Conservation (phyloP, 64 coral and sea anemone genomes). For the Platygyra sinensis region DNA sequence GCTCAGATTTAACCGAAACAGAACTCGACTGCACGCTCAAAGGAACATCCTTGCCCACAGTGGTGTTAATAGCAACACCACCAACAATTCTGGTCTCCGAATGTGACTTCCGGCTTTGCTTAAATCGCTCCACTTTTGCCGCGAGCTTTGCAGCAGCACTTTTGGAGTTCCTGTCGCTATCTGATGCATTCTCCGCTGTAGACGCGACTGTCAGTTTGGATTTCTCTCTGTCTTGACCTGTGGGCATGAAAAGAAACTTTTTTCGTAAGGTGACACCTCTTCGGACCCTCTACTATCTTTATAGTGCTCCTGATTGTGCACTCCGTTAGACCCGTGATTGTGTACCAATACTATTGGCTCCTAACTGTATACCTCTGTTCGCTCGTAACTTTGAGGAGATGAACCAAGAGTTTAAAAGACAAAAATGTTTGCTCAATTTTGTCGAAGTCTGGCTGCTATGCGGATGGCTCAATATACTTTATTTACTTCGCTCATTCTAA, state of each 20-base stretch:
- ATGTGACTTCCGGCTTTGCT: conserved; percentile 72
- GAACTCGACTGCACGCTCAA: conserved; percentile 65
- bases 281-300: no score
- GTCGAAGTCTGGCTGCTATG: no score
- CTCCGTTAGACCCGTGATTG: not conserved
- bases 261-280: no score
- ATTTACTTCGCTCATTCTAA: no score
- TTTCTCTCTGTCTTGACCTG: conserved; percentile 3
- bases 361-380: no score
- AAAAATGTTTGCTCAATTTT: no score
- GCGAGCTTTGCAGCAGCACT: conserved; percentile 18
- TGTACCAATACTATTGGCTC: no score
- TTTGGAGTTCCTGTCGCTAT: conserved; percentile 24
- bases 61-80: conserved; percentile 85
- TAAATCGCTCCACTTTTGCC: conserved; percentile 54
- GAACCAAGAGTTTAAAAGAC: no score
- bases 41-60: conserved; percentile 40
- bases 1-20: conserved; percentile 52
- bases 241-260: not conserved
- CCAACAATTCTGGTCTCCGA: conserved; percentile 93
- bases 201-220: not conserved
- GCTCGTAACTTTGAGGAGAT: no score
- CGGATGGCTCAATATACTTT: no score
- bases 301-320: no score
- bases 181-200: conserved; percentile 17